phyloP scores from a whole-genome alignment of 2,888 invertebrate genomes.

The Apodemia mormo region DNA sequence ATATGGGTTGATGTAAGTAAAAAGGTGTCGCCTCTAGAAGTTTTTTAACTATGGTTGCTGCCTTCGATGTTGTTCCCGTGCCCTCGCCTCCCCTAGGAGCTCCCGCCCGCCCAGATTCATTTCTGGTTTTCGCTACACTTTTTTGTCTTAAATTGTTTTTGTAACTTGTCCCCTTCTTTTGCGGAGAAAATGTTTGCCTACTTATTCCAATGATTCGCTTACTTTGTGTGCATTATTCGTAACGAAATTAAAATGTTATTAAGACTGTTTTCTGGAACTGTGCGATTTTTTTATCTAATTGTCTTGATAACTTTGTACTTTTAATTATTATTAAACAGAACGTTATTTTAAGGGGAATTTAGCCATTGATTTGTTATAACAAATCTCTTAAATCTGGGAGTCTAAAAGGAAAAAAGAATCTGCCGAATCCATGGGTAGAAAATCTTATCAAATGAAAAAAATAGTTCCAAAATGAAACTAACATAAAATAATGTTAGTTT shows the following conservation, averaged over 20 bases:
- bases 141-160: conserved; percentile 77
- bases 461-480: too few species aligned
- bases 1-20: neutral
- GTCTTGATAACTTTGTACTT: too few species aligned
- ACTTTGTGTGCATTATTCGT: conserved; percentile 29
- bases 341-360: too few species aligned
- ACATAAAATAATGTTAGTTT: too few species aligned
- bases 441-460: too few species aligned
- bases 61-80: conserved; percentile 59
- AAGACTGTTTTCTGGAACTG: conserved; percentile 19
- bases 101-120: conserved; percentile 72
- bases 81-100: conserved; percentile 59
- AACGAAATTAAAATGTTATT: conserved; percentile 34
- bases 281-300: neutral
- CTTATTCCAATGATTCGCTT: conserved; percentile 40
- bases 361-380: too few species aligned
- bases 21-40: conserved; percentile 21
- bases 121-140: conserved; percentile 78
- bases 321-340: too few species aligned
- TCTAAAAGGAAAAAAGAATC: too few species aligned
- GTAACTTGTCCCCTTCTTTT: conserved; percentile 64
- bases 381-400: too few species aligned
- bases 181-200: conserved; percentile 46
- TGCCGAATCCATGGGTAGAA: too few species aligned
- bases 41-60: conserved; percentile 38